These are phyloP conservation scores for Ciconia nigra DNA, from an alignment of 2,797 vertebrate species.

Conservation along the genomic window DNA sequence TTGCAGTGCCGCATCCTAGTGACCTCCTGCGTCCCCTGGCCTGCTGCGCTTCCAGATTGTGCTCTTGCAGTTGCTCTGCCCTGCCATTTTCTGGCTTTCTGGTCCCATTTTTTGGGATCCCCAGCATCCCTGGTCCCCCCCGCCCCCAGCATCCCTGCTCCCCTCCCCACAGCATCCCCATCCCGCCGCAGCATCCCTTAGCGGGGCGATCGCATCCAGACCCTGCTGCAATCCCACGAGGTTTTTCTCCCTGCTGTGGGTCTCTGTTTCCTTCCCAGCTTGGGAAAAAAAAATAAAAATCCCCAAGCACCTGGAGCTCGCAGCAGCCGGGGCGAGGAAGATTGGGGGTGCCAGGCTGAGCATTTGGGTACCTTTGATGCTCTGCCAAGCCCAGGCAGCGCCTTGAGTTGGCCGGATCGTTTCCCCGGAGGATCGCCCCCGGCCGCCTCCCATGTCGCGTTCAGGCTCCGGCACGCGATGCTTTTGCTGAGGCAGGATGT, in stretches of 20 bases:
- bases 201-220: background rate
- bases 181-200: accelerated
- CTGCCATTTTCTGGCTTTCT: accelerated
- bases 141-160: too few relatives aligned
- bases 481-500: background rate
- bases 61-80: background rate
- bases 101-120: too few relatives aligned
- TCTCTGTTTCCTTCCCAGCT: background rate
- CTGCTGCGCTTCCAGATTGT: accelerated
- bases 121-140: too few relatives aligned
- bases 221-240: background rate
- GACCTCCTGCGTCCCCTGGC: background rate
- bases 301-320: accelerated
- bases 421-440: background rate
- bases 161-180: too few relatives aligned
- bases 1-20: background rate
- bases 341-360: background rate
- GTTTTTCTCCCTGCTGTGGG: accelerated
- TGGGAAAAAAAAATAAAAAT: background rate
- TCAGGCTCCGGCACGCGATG: background rate
- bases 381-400: background rate
- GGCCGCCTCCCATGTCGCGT: background rate
- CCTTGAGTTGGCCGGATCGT: background rate
- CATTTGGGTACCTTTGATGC: constrained; percentile 8
- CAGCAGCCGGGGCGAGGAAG: accelerated